These are phyloP conservation scores for Rhadina sibilatrix DNA, from an alignment of 2,113 vertebrate species.

Conservation along the genomic window DNA sequence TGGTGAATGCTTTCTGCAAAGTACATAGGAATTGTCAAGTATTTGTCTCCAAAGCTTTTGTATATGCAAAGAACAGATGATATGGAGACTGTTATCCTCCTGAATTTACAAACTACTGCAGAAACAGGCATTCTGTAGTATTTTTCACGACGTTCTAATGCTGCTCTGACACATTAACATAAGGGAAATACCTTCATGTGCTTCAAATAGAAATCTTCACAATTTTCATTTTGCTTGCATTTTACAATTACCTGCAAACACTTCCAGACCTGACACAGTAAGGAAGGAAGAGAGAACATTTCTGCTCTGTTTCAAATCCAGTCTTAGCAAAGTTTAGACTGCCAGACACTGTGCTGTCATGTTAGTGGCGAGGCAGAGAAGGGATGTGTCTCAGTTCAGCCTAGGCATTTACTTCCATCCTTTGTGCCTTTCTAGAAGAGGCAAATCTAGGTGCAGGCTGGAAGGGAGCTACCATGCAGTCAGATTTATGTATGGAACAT, in stretches of 20 bases:
- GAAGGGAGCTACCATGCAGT: neutral
- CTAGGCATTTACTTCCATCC: neutral
- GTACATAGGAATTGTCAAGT: neutral
- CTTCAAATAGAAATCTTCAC: neutral
- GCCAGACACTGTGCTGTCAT: neutral
- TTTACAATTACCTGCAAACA: neutral
- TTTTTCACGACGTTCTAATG: neutral
- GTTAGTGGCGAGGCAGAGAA: neutral
- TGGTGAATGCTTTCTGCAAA: slow-evolving; percentile 29
- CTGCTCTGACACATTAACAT: neutral
- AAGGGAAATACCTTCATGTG: neutral
- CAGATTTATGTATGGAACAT: neutral
- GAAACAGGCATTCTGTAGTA: neutral
- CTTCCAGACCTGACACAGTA: neutral
- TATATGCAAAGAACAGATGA: neutral
- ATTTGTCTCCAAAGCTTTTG: neutral
- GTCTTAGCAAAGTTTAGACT: neutral
- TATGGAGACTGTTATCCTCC: neutral
- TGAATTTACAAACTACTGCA: neutral
- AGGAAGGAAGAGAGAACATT: neutral
- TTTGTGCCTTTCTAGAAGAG: neutral
- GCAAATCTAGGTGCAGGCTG: neutral
- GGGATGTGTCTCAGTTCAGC: neutral
- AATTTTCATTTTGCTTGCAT: neutral
- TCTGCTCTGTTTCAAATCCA: neutral